Base-by-base conservation (phyloP, 2,113 vertebrate species). In the Psammodynastes pulverulentus region DNA sequence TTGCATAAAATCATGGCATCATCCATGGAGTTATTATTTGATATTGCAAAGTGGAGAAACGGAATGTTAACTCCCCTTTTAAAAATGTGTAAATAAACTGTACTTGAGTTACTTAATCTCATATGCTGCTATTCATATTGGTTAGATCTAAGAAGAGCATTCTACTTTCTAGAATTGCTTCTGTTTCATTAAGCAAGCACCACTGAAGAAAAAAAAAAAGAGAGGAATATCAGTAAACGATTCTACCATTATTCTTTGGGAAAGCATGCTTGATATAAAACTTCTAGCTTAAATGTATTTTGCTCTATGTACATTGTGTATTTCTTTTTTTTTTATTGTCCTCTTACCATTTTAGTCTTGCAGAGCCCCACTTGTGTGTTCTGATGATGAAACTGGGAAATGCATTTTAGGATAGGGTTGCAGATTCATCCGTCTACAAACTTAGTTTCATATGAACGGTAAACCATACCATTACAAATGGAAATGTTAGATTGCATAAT, bases 401-500 rank as follows among this genome's bases (percentile, higher is more conserved):
- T 96, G 96, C 97, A 97, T 97, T 97, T 96, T 96, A 97, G 97
- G 91, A 94, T 97, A 96, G 53, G 91, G 95, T 95, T 94, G 93
- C 94, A 95, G 95, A 96, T 95, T 91, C 95, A 97, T 96, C 94
- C 96, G 97, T 97, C 95, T 98, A 97, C 95, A 95, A 96, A 96
- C 97, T 97, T 94, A 95, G 95, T 98, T 97, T 96, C 95, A 90
- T 97, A 97, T 93, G 92, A 96, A 95, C 95, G 95, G 95, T 96
- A 94, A 96, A 96, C 95, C 96, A 93, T 96, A 96, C 90, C 96
- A 96, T 96, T 97, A 96, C 95, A 95, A 96, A 97, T 92, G 96
- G 95, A 95, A 96, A 94, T 97, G 96, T 97, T 97, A 95, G 95
- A 96, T 95, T 97, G 95, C 96, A 95, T 97, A 97, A 97, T 97